Evolutionary conservation across 2,888 invertebrate genomes (phyloP).

Genomic region (Acanthosepion lycidas): DNA sequence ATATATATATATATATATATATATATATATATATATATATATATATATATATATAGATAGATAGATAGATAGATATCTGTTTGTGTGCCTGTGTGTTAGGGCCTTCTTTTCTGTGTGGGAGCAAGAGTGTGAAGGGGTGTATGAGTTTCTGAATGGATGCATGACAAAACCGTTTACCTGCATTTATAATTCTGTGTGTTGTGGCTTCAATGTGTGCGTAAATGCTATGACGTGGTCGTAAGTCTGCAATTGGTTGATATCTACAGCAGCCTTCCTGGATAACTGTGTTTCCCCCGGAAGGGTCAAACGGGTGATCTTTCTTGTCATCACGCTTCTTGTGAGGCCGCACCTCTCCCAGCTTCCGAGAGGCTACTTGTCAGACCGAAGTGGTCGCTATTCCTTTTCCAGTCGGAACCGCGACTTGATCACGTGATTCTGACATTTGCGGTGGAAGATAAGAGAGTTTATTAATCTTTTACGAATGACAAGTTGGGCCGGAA

Average conservation of each 20-base stretch:
- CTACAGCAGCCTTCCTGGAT: not conserved
- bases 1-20: not conserved
- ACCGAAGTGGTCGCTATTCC: not conserved
- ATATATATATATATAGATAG: not conserved
- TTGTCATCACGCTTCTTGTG: not conserved
- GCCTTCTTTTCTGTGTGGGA: no score
- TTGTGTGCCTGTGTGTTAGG: not conserved
- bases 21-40: not conserved
- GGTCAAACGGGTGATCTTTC: not conserved
- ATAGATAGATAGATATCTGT: not conserved
- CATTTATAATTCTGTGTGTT: no score
- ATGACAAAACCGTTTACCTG: no score
- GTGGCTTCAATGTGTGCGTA: no score
- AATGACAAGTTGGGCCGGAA: not conserved
- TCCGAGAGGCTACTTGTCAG: no score
- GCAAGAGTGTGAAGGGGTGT: not conserved
- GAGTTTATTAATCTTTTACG: conserved; percentile 7
- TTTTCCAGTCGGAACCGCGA: not conserved
- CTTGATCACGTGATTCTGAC: not conserved
- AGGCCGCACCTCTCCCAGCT: not conserved
- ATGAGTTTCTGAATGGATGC: not conserved
- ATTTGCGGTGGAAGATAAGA: not conserved
- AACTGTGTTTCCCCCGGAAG: not conserved
- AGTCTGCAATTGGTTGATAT: no score
- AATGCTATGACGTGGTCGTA: no score